Percentiles rank a stretch among this genome's conserved stretches.
Evolutionary conservation across 2,113 vertebrate genomes (phyloP).

Genomic region (Psephotus haematonotus): DNA sequence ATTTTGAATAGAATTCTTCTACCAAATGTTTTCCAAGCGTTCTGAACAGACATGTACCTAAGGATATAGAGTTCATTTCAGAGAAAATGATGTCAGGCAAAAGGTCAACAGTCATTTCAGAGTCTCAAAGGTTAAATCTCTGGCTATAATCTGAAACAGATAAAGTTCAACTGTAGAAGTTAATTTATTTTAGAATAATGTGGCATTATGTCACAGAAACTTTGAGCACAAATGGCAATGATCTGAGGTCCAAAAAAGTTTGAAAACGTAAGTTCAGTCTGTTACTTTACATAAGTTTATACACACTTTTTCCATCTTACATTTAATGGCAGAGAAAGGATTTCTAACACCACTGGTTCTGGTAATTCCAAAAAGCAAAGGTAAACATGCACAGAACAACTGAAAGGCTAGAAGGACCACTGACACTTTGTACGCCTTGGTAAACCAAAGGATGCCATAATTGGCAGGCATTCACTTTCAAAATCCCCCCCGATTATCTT

Average conservation of each 20-base stretch:
- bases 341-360: neutral
- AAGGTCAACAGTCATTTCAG: neutral
- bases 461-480: neutral
- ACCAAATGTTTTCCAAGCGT: conserved; percentile 5
- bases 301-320: conserved; percentile 27
- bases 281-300: neutral
- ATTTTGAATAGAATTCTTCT: neutral
- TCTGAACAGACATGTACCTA: neutral
- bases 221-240: conserved; percentile 60
- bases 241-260: conserved; percentile 18
- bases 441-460: neutral
- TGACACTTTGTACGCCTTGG: neutral
- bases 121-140: conserved; percentile 10
- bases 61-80: neutral
- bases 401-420: neutral
- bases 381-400: neutral
- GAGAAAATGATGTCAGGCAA: neutral
- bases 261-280: conserved; percentile 6
- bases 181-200: conserved; percentile 57
- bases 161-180: conserved; percentile 22
- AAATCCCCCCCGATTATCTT: neutral
- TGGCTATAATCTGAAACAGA: conserved; percentile 49
- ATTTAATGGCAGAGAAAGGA: conserved; percentile 32
- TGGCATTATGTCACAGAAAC: conserved; percentile 65
- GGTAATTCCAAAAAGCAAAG: conserved; percentile 13